Evolutionary conservation across 2,888 invertebrate genomes (phyloP).

Genomic region (Flexamia atlantica): DNA sequence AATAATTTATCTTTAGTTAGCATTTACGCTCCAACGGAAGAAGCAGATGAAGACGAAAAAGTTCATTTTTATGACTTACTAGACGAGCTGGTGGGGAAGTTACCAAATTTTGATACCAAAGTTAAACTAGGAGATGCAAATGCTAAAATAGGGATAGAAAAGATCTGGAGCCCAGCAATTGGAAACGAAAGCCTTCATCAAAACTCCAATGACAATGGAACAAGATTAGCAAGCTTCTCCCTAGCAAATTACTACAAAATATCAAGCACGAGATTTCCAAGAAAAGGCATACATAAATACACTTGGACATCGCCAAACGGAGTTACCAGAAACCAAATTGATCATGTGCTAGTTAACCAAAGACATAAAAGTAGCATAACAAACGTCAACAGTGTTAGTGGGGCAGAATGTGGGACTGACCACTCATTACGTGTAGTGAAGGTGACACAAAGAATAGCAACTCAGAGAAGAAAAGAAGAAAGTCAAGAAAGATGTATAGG

Average conservation of each 20-base stretch:
- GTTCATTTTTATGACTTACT: too few relatives aligned
- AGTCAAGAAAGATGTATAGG: background rate
- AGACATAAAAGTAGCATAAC: constrained; percentile 47
- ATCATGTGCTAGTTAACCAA: constrained; percentile 60
- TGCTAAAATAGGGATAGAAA: constrained; percentile 24
- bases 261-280: constrained; percentile 35
- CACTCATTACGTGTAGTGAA: constrained; percentile 51
- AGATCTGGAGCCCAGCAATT: constrained; percentile 35
- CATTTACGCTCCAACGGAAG: constrained; percentile 43
- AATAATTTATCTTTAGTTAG: constrained; percentile 26
- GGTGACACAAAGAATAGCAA: constrained; percentile 30
- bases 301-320: constrained; percentile 65
- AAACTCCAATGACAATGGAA: constrained; percentile 39
- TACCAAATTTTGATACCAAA: constrained; percentile 7
- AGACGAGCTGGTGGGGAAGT: background rate
- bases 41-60: background rate
- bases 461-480: background rate
- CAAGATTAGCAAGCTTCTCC: constrained; percentile 42
- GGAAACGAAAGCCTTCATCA: constrained; percentile 43
- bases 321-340: constrained; percentile 61
- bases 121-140: constrained; percentile 31
- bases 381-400: constrained; percentile 55
- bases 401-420: constrained; percentile 61
- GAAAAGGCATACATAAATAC: constrained; percentile 11
- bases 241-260: constrained; percentile 52